A percentile compares a stretch with the other conserved stretches of the same genome.
phyloP scores from a whole-genome alignment of 2,113 vertebrate species.

The Anoplopoma fimbria region DNA sequence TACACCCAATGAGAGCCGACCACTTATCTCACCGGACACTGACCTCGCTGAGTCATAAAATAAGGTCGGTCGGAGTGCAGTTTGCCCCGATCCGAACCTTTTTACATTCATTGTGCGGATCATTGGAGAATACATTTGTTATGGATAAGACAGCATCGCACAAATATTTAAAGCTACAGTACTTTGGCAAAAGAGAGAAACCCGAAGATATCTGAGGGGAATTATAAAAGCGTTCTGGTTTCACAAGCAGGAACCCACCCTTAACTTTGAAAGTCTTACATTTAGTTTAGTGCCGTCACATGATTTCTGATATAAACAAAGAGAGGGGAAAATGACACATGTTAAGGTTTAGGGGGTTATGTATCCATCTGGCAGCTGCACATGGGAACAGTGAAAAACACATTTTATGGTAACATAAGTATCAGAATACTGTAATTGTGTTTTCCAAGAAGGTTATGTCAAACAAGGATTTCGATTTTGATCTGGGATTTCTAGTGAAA shows the following conservation, averaged over 20 bases:
- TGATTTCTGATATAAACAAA: not conserved
- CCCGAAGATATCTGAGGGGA: conserved; percentile 51
- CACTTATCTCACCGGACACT: conserved; percentile 56
- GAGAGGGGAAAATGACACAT: conserved; percentile 11
- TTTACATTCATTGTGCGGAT: not conserved
- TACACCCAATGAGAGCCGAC: conserved; percentile 21
- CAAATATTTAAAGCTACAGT: conserved; percentile 67
- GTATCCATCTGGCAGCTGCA: conserved; percentile 40
- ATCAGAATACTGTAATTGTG: not conserved
- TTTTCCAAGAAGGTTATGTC: not conserved
- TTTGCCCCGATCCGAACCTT: conserved; percentile 36
- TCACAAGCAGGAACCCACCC: conserved; percentile 44
- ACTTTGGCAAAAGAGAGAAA: conserved; percentile 41
- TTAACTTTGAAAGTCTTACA: conserved; percentile 10
- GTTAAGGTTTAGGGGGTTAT: not conserved
- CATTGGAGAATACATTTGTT: conserved; percentile 62
- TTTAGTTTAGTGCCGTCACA: not conserved
- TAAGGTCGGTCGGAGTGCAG: conserved; percentile 40
- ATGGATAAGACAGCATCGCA: conserved; percentile 53
- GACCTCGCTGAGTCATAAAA: conserved; percentile 57
- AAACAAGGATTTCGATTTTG: conserved; percentile 24
- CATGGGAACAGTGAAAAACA: conserved; percentile 8
- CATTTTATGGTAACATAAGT: conserved; percentile 17
- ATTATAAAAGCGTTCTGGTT: conserved; percentile 48
- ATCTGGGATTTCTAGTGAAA: not conserved